phyloP scores from a whole-genome alignment of 2,797 vertebrate species.

The Antrozous pallidus region DNA sequence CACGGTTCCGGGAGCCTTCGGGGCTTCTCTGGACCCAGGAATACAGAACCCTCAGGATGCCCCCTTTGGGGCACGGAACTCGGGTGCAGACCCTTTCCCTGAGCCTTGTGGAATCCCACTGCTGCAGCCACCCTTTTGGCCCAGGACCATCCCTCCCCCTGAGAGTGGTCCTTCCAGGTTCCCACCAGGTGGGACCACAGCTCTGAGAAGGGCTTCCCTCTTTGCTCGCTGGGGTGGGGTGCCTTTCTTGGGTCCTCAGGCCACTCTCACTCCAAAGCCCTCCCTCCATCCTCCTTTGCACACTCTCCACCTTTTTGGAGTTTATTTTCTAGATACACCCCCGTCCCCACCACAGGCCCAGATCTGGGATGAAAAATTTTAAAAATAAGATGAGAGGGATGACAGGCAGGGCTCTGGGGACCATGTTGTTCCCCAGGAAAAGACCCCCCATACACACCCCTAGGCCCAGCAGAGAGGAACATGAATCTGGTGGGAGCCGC shows the following conservation, averaged over 20 bases:
- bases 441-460: neutral
- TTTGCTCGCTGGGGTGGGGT: neutral
- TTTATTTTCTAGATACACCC: neutral
- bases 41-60: neutral
- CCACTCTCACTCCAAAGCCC: no score
- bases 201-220: neutral
- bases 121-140: neutral
- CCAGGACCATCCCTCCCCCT: neutral
- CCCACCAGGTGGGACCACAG: neutral
- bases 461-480: neutral
- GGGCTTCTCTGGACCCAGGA: neutral
- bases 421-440: neutral
- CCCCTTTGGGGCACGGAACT: neutral
- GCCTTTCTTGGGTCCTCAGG: neutral
- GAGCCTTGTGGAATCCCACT: neutral
- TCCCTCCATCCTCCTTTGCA: neutral
- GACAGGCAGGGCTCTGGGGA: neutral
- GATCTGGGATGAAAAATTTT: neutral
- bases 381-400: neutral
- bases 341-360: neutral
- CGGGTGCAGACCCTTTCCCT: neutral
- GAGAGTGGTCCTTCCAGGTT: no score
- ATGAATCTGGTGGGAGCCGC: neutral
- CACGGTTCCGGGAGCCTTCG: neutral
- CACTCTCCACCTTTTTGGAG: neutral